phyloP scores from a whole-genome alignment of 1,140 invertebrate genomes.

The Conus betulinus region DNA sequence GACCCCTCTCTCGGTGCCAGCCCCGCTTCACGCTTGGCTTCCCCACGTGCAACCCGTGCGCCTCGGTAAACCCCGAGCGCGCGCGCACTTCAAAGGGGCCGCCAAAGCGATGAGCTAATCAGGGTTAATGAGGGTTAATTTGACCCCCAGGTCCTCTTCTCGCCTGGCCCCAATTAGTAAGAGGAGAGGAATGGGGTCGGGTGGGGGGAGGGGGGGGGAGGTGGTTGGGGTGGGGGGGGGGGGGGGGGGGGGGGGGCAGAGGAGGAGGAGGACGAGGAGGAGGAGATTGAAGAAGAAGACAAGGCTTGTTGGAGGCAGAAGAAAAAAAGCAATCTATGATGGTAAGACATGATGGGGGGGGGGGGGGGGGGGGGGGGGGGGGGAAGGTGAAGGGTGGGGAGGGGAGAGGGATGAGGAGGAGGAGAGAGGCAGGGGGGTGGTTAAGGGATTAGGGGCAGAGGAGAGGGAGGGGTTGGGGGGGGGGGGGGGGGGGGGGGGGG shows the following conservation, averaged over 20 bases:
- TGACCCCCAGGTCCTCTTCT: slow-evolving; percentile 23
- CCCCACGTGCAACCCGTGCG: slow-evolving; percentile 9
- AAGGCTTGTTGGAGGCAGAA: too few species aligned
- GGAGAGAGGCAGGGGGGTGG: not conserved
- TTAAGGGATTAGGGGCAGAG: not conserved
- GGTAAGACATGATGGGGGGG: not conserved
- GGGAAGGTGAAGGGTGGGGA: not conserved
- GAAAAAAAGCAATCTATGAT: too few species aligned
- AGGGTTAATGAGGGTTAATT: slow-evolving; percentile 39
- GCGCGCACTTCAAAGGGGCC: slow-evolving; percentile 32
- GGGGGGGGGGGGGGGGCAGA: not conserved
- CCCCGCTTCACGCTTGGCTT: slow-evolving; percentile 4
- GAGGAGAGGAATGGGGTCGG: not conserved
- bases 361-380: not conserved
- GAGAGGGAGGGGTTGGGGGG: not conserved
- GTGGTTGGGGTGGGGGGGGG: not conserved
- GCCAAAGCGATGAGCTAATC: slow-evolving; percentile 23
- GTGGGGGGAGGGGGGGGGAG: too few species aligned
- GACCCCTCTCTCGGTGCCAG: not conserved
- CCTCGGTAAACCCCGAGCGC: not conserved
- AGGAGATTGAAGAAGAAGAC: not conserved
- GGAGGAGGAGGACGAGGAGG: not conserved
- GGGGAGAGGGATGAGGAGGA: not conserved
- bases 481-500: not conserved
- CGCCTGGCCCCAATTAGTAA: slow-evolving; percentile 13